A percentile compares a stretch with the other conserved stretches of the same genome.
Evolutionary conservation across 2,113 vertebrate species (phyloP).

Genomic region (Muscicapa adusta): DNA sequence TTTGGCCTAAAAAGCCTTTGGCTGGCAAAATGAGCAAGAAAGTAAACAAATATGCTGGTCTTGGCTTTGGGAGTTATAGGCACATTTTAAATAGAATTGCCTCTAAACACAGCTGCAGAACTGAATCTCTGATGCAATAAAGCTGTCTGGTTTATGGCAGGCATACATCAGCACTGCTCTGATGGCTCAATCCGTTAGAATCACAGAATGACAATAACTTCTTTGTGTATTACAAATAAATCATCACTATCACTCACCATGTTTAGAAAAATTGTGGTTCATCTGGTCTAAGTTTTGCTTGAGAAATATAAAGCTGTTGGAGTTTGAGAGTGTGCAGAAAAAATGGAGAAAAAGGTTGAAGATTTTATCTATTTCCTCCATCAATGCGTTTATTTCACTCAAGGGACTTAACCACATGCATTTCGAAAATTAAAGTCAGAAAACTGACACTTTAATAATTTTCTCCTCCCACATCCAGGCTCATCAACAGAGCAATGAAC

Average conservation of each 20-base stretch:
- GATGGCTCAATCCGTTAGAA: constrained; percentile 45
- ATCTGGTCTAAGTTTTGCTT: constrained; percentile 6
- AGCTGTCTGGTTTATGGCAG: constrained; percentile 55
- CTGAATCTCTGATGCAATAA: constrained; percentile 51
- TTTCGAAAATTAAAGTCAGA: constrained; percentile 40
- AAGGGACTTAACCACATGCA: constrained; percentile 1
- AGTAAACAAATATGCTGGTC: constrained; percentile 32
- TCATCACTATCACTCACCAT: neutral
- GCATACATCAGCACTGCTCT: constrained; percentile 30
- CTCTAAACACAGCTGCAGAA: constrained; percentile 57
- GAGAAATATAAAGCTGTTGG: neutral
- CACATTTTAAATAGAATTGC: constrained; percentile 40
- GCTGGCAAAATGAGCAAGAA: neutral
- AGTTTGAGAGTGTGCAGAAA: neutral
- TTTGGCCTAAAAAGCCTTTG: neutral
- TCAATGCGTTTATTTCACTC: constrained; percentile 13
- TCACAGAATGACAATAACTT: constrained; percentile 47
- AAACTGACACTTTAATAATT: constrained; percentile 17
- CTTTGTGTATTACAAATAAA: constrained; percentile 50
- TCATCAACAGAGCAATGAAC: neutral
- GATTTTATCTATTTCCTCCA: constrained; percentile 22
- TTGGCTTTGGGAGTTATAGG: constrained; percentile 30
- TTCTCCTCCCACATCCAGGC: neutral
- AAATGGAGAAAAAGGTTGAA: neutral
- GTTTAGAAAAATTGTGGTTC: constrained; percentile 28